phyloP scores from a whole-genome alignment of 2,797 vertebrate species.

The Lepus oiostolus region DNA sequence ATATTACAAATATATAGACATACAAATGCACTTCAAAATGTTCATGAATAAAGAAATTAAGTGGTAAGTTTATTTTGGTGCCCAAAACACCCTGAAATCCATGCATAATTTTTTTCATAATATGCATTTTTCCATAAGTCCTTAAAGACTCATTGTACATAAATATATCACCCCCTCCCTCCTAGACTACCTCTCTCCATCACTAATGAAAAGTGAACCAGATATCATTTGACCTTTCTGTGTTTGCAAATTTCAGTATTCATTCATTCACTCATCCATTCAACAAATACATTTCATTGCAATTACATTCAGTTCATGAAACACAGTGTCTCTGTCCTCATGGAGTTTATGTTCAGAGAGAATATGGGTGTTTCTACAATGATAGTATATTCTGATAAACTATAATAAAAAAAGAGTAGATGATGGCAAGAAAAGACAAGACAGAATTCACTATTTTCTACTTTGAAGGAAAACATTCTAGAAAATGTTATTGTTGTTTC shows the following conservation, averaged over 20 bases:
- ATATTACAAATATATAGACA: constrained; percentile 37
- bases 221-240: neutral
- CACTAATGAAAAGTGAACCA: constrained; percentile 43
- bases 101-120: too few relatives aligned
- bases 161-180: neutral
- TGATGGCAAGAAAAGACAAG: neutral
- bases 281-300: neutral
- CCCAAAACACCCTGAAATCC: too few relatives aligned
- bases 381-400: constrained; percentile 4
- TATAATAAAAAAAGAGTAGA: neutral
- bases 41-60: too few relatives aligned
- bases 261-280: constrained; percentile 18
- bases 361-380: neutral
- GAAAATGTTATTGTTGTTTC: neutral
- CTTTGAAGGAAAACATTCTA: neutral
- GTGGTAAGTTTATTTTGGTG: too few relatives aligned
- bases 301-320: neutral
- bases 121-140: too few relatives aligned
- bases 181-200: neutral
- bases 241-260: constrained; percentile 33
- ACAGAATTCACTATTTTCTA: neutral
- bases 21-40: too few relatives aligned
- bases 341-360: neutral
- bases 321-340: neutral
- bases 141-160: neutral